Percentiles rank a stretch among this genome's conserved stretches.
Conservation (phyloP, 2,797 vertebrate genomes). For the Hemibagrus guttatus region DNA sequence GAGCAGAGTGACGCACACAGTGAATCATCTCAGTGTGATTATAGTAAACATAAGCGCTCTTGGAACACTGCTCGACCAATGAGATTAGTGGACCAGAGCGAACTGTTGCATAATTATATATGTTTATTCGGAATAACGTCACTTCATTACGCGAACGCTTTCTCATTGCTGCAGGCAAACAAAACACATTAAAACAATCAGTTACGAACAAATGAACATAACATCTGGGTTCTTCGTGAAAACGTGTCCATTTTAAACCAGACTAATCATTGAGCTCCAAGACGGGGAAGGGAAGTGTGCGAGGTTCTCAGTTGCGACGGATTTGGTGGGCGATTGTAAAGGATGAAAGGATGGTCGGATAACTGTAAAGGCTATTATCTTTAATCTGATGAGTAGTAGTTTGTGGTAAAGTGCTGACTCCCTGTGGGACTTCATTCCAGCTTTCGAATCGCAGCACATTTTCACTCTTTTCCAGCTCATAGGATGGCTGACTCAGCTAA, state of each 20-base stretch:
- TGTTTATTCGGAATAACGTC: background rate
- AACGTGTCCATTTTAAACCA: background rate
- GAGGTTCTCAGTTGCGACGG: background rate
- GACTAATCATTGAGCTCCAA: background rate
- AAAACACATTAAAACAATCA: background rate
- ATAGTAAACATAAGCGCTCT: background rate
- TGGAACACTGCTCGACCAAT: background rate
- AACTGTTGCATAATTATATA: background rate
- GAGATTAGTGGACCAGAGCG: no score
- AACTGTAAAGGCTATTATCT: constrained; percentile 22
- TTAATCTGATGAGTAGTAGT: constrained; percentile 23
- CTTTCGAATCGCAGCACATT: constrained; percentile 4
- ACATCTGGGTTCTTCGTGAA: background rate
- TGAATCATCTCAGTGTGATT: background rate
- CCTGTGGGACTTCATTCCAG: constrained; percentile 12
- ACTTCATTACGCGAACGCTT: background rate
- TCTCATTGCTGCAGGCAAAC: background rate
- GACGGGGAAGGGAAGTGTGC: no score
- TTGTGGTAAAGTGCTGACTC: constrained; percentile 27
- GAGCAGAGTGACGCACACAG: background rate
- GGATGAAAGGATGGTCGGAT: background rate
- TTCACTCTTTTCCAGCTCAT: constrained; percentile 13
- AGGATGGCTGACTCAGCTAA: constrained; percentile 32
- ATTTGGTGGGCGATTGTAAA: background rate
- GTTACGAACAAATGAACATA: background rate